Percentiles rank a stretch among this genome's conserved stretches.
These are phyloP conservation scores for Oscarella lobularis DNA, from an alignment of 37 sponge, comb jelly and placozoan genomes.

Conservation along the genomic window DNA sequence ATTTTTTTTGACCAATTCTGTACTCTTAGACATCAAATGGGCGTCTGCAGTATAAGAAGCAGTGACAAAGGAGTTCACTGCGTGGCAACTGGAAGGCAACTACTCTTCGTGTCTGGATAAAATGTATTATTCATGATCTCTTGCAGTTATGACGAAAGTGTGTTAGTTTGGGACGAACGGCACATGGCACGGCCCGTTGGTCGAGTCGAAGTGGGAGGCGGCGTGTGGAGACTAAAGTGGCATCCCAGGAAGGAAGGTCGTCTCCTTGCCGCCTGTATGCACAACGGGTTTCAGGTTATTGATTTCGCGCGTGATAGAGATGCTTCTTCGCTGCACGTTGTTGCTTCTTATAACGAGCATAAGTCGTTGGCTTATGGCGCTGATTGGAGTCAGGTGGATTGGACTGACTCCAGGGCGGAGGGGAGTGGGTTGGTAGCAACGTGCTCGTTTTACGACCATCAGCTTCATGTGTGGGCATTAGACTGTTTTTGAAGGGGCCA, in stretches of 20 bases:
- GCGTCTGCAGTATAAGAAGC: conserved; percentile 64
- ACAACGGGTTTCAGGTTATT: conserved; percentile 33
- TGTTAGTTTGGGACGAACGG: conserved; percentile 61
- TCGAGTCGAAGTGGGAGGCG: conserved; percentile 54
- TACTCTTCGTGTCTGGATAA: not conserved
- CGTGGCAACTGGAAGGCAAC: conserved; percentile 62
- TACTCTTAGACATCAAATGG: conserved; percentile 57
- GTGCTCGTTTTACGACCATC: conserved; percentile 80
- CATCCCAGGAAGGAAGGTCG: conserved; percentile 20
- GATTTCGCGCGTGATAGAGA: not conserved
- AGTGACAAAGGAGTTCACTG: conserved; percentile 29
- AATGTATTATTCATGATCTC: not conserved
- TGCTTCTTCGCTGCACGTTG: not conserved
- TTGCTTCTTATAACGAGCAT: conserved; percentile 33
- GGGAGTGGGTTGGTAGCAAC: conserved; percentile 24
- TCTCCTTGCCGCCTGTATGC: conserved; percentile 51
- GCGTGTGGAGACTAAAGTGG: conserved; percentile 89
- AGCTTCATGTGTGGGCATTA: conserved; percentile 76
- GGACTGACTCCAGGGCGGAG: not conserved
- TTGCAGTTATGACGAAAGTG: conserved; percentile 65
- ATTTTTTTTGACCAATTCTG: not conserved
- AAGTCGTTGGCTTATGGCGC: conserved; percentile 59
- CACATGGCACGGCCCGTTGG: conserved; percentile 32
- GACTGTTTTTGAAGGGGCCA: too few species aligned
- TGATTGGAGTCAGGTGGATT: conserved; percentile 37